Evolutionary conservation across 2,113 vertebrate species (phyloP), one percentile per base, ranked within the genome.

Genomic region (Xyliphius kryptos): DNA sequence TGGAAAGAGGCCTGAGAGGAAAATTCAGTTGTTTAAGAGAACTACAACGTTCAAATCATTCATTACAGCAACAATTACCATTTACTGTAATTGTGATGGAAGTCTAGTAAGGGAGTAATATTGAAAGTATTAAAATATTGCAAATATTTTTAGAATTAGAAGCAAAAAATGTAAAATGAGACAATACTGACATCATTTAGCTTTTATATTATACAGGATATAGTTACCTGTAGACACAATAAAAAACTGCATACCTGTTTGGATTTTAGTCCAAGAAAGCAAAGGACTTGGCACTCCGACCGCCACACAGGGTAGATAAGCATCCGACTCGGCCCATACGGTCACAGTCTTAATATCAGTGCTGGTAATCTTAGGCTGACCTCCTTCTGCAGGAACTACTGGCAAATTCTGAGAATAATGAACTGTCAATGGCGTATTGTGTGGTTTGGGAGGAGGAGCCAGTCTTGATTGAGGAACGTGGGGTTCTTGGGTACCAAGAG

Each of bases 241-340:
- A 20, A 49, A 55, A 4, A 13, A 46, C 50, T 66, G 71, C 87
- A 71, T 85, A 97, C 95, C 93, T 81, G 85, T 95, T 32, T 90
- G 84, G 15, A 91, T 76, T 79, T 91, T 91, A 14, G 89, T 94
- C 95, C 95, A 98, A 12, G 88, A 90, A 53, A 96, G 67, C 53
- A 87, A 86, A 22, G 91, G 91, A 56, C 56, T 81, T 1, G 93
- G 93, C 2, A 89, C 85, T 8, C 92, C 93, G 1, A 66, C 53
- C 1, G 89, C 80, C 55, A 88, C 83, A 70, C 95, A 98, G n/a
- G 89, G 89, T 44, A 98, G 81, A 47, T 77, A 37, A 20, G 76
- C 84, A 60, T 95, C 89, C 1, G 69, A 76, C 77, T 91, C 92
- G 1, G 87, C 90, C 9, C 80, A 76, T 61, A 88, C 75, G 0